Base-by-base conservation (phyloP, 2,797 vertebrate species). In the Sylvia borin region DNA sequence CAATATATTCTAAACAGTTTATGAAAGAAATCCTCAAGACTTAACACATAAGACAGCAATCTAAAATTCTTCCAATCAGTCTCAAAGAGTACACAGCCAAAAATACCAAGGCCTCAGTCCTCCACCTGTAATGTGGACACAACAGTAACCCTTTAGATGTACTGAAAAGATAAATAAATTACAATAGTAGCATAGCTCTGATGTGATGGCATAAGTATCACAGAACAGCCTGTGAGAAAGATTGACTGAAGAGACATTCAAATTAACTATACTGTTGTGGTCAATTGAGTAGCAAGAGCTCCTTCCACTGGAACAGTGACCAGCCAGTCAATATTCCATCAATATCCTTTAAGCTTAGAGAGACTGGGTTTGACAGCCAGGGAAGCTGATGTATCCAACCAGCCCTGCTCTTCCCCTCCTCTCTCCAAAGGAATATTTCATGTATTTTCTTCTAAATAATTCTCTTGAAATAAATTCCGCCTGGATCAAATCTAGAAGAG, bases 331-430 rank as follows among this genome's bases (percentile, higher is more conserved):
- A 88, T 95, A 90, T 57, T 88, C 65, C 62, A 67, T 71, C 76
- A 83, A 90, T 78, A 88, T 10, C 58, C 50, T 75, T 64, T 47
- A 80, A 74, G 27, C 16, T 90, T 61, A 43, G 34, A 77, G 31
- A 89, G 47, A 34, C n/a, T 40, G 42, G 5, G 22, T 81, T 58
- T 88, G 77, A 72, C 61, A 85, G 55, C 34, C 48, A 12, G 10
- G 16, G 18, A 85, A 50, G 58, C 27, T 77, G 53, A 81, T 34
- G 20, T 48, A 74, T 19, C 7, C 42, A 80, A 42, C 22, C 50
- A 73, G 20, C 9, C 17, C 54, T 15, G 5, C n/a, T 48, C 62
- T 80, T 8, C 10, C 9, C 2, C 6, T 0, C 0, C 5, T 1
- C 7, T 22, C 60, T 31, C 25, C n/a, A 64, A 66, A 74, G 11